Percentiles rank a stretch among this genome's conserved stretches.
These are phyloP conservation scores for Liparis tanakae DNA, from an alignment of 2,797 vertebrate genomes.

Conservation along the genomic window DNA sequence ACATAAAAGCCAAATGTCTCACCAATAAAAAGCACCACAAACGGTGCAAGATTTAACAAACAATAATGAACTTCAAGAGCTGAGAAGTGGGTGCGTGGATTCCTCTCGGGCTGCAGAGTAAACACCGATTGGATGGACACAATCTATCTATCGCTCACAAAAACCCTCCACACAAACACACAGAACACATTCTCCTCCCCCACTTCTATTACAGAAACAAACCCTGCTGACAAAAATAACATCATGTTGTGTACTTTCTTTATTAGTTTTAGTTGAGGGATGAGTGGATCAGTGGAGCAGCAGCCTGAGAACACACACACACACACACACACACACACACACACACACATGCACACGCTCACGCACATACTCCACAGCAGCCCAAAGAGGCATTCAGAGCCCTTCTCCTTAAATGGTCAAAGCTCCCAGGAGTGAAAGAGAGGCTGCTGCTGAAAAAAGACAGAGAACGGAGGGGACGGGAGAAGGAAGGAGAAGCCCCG, in stretches of 20 bases:
- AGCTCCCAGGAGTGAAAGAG: slow-evolving; percentile 98
- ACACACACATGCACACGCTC: slow-evolving; percentile 51
- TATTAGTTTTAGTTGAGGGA: slow-evolving; percentile 57
- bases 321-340: slow-evolving; percentile 52
- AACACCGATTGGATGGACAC: slow-evolving; percentile 44
- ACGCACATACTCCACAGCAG: slow-evolving; percentile 72
- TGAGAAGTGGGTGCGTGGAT: slow-evolving; percentile 51
- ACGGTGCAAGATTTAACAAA: slow-evolving; percentile 33
- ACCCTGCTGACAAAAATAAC: slow-evolving; percentile 38
- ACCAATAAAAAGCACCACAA: slow-evolving; percentile 17
- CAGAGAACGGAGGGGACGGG: slow-evolving; percentile 87
- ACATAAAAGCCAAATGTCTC: slow-evolving; percentile 11
- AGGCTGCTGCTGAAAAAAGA: slow-evolving; percentile 90
- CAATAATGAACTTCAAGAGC: slow-evolving; percentile 36
- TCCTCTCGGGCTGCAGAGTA: slow-evolving; percentile 48
- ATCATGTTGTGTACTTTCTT: slow-evolving; percentile 42
- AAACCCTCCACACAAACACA: slow-evolving; percentile 36
- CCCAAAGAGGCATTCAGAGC: slow-evolving; percentile 90
- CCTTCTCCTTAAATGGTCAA: slow-evolving; percentile 99
- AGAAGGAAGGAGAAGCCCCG: slow-evolving; percentile 83
- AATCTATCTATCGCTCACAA: slow-evolving; percentile 45
- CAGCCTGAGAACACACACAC: slow-evolving; percentile 48
- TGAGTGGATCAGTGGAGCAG: slow-evolving; percentile 53
- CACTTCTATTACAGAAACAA: slow-evolving; percentile 48
- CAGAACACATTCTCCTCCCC: slow-evolving; percentile 25